Base-by-base conservation (phyloP, 2,797 vertebrate genomes). In the Poecilia velifera region DNA sequence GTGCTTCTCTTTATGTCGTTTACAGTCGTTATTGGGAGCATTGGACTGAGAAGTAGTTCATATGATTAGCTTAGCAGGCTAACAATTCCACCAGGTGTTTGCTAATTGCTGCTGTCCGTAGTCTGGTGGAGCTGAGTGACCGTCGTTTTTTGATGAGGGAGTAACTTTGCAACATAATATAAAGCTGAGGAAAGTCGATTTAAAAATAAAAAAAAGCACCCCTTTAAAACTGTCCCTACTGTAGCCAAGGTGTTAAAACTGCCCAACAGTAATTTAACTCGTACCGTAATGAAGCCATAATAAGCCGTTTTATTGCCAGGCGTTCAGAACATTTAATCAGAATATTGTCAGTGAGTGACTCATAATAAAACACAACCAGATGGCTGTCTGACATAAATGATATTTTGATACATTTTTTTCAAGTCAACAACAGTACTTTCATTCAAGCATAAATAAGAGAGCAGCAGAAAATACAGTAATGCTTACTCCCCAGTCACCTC, bases 321-420 rank as follows among this genome's bases (percentile, higher is more conserved):
- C 46, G 20, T 83, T 76, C 36, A 72, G 39, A 49, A 34, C 28
- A 34, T 70, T 76, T 79, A 57, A 76, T n/a, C 22, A 43, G 41
- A 82, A 78, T 71, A 84, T 9, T 62, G 73, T 76, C 72, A 55
- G 10, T 6, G 31, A 43, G 51, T 72, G 70, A 72, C 53, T 78
- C 39, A 59, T 47, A 36, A 46, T 31, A 72, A 25, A 78, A 28
- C 64, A 81, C 22, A 81, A 47, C 59, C 84, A 84, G 68, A 80
- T 76, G 74, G 74, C 31, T 43, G 41, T 41, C 13, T 46, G 36
- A 49, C 53, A 78, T 45, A 83, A 80, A 73, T 62, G 12, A 16
- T 59, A 49, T 31, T 53, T 13, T 36, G 31, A 25, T 73, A 1
- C 2, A 39, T 3, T 55, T 51, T 46, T 25, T 76, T 28, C n/a